These are phyloP conservation scores for Entosphenus tridentatus DNA, from an alignment of 2,113 vertebrate genomes.

Conservation along the genomic window DNA sequence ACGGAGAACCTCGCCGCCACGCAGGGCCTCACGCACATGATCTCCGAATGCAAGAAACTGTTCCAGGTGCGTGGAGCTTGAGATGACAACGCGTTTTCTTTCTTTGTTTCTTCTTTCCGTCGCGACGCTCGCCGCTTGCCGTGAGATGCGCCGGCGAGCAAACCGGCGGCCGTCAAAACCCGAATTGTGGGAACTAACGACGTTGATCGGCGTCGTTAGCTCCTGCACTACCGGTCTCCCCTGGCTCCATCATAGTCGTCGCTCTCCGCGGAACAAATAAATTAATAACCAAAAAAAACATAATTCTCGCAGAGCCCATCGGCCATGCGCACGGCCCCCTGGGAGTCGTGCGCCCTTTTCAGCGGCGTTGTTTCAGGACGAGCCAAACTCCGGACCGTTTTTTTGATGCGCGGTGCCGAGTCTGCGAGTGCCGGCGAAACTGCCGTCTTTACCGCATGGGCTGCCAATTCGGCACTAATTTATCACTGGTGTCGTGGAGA, in stretches of 20 bases:
- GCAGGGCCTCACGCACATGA: constrained; percentile 45
- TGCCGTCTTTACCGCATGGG: too few species aligned
- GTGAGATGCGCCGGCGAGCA: not conserved
- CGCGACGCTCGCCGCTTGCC: not conserved
- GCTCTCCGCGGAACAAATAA: not conserved
- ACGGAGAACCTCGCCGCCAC: constrained; percentile 56
- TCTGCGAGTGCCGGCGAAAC: too few species aligned
- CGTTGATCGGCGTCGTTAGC: not conserved
- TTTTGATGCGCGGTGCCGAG: too few species aligned
- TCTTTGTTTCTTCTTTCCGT: not conserved
- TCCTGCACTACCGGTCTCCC: not conserved
- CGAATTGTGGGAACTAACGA: not conserved
- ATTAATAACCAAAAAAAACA: not conserved
- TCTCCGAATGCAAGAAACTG: constrained; percentile 32
- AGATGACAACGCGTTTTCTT: not conserved
- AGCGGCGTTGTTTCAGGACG: too few species aligned
- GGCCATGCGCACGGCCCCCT: too few species aligned
- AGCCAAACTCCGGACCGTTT: too few species aligned
- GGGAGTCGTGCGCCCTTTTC: too few species aligned
- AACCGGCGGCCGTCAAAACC: not conserved
- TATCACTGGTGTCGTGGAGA: too few species aligned
- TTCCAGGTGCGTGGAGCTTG: constrained; percentile 29
- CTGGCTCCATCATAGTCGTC: not conserved
- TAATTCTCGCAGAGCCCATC: too few species aligned
- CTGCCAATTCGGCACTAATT: too few species aligned